phyloP scores from a whole-genome alignment of 2,888 invertebrate genomes.

The Allolobophora icterica region DNA sequence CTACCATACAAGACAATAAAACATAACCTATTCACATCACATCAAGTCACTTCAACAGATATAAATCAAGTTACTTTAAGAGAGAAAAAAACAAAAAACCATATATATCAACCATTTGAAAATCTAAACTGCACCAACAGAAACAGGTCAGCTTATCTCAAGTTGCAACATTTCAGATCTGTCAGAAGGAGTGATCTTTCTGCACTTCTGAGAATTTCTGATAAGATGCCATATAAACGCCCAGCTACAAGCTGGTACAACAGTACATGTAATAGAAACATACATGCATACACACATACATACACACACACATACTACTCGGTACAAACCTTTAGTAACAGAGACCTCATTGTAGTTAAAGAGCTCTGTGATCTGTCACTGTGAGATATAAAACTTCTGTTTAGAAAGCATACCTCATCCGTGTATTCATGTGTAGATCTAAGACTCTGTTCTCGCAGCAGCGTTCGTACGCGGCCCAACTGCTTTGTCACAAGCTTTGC shows the following conservation, averaged over 20 bases:
- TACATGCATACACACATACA: background rate
- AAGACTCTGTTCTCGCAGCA: constrained; percentile 75
- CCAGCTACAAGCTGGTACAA: background rate
- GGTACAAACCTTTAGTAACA: background rate
- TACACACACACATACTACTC: background rate
- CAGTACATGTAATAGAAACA: background rate
- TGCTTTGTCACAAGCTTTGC: constrained; percentile 96
- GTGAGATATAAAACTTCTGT: background rate
- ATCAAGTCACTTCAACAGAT: too few species aligned
- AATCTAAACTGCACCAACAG: background rate
- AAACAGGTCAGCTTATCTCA: background rate
- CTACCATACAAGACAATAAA: too few species aligned
- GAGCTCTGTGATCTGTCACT: background rate
- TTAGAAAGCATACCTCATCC: constrained; percentile 27
- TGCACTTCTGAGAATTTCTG: background rate
- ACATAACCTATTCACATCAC: too few species aligned
- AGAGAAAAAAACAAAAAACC: background rate
- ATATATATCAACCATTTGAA: background rate
- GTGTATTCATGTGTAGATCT: constrained; percentile 53
- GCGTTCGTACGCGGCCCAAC: constrained; percentile 86
- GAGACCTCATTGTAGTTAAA: background rate
- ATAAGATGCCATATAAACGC: background rate
- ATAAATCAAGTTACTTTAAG: too few species aligned
- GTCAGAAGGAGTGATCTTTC: background rate
- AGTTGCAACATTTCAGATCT: background rate